Conservation (phyloP, 2,797 vertebrate species). For the Trichosurus vulpecula region DNA sequence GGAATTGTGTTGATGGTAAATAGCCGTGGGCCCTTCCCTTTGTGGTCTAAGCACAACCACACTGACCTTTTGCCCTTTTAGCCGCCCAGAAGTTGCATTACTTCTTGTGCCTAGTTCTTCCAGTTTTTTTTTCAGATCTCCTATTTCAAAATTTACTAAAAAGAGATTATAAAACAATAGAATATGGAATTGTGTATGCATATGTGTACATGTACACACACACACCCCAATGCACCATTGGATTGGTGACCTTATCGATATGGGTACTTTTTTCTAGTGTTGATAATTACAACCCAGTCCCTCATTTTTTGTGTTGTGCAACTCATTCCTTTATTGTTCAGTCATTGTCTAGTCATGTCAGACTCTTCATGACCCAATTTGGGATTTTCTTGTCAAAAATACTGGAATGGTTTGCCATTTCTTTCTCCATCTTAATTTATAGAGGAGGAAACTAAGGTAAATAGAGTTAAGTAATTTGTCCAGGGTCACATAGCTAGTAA, state of each 20-base stretch:
- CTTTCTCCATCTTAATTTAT: not conserved
- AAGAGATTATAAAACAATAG: not conserved
- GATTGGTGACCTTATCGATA: not conserved
- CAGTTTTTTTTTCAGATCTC: not conserved
- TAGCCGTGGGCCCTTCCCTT: not conserved
- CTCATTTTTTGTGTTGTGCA: not conserved
- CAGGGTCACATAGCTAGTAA: not conserved
- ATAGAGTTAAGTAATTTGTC: not conserved
- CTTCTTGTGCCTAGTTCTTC: not conserved
- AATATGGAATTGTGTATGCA: not conserved
- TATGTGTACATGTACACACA: not conserved
- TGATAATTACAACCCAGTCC: not conserved
- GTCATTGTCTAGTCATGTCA: too few species aligned
- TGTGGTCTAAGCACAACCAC: not conserved
- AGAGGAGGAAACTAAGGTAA: not conserved
- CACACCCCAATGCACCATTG: not conserved
- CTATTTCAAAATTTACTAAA: conserved; percentile 3
- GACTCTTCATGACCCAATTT: not conserved
- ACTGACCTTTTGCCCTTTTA: not conserved
- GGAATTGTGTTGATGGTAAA: not conserved
- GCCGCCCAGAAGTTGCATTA: not conserved
- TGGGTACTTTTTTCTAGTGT: not conserved
- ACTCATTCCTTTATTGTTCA: not conserved
- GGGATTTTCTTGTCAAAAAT: not conserved
- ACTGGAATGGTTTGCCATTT: not conserved